Base-by-base conservation (phyloP, 2,113 vertebrate genomes). In the Ammodytes dubius region DNA sequence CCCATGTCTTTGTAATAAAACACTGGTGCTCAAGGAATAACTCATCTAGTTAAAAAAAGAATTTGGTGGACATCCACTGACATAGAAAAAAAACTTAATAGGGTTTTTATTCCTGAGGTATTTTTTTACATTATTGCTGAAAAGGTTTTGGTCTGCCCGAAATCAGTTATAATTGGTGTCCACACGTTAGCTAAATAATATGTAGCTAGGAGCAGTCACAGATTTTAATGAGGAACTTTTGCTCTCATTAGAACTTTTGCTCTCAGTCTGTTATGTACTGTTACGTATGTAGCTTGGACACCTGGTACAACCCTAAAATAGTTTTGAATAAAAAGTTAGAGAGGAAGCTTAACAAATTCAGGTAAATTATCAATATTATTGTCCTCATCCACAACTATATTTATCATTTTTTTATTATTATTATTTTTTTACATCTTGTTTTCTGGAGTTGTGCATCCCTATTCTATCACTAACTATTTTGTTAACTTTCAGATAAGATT, bases 391-490 rank as follows among this genome's bases (percentile, higher is more conserved):
- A 27, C 27, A 27, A 27, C 27, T 27, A 27, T 27, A 27, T 27
- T 27, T 27, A 27, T 27, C 27, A 27, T 27, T 27, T 27, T 27
- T 27, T n/a, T n/a, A n/a, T 27, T 27, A 27, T 27, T 2, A 27
- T 27, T 27, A 1, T 27, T 27, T 27, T 27, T 27, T 27, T 27
- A 27, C 27, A 27, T 27, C 27, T 27, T 27, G 27, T 27, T 27
- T 27, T 27, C 27, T 83, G 74, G 86, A 91, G 87, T 86, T 92
- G 85, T 92, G 88, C 88, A 85, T 85, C 85, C 66, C 59, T 83
- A 77, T 52, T 50, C 46, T 15, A 39, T 73, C 63, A 58, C 15
- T 58, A 54, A 58, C 15, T 58, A 54, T 56, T 81, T 80, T 75
- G 7, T 77, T 65, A 27, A 59, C 27, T 76, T 8, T 69, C 13